Evolutionary conservation across 2,797 vertebrate genomes (phyloP), one percentile per base, ranked within the genome.

Genomic region (Paramormyrops hopkinsi): DNA sequence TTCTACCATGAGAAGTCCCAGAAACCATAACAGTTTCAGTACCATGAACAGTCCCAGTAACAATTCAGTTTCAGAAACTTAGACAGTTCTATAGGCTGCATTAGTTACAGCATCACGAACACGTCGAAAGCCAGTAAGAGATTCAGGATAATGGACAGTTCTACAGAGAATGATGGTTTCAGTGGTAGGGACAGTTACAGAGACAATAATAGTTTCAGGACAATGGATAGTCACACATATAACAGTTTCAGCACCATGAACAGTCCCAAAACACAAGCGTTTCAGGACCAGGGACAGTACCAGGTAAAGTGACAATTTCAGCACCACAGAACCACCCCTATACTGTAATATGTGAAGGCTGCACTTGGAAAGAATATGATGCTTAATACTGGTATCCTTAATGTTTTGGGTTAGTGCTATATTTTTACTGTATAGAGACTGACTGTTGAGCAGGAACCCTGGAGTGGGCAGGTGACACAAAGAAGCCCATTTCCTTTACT

Each of bases 221-320:
- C 14, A 37, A 76, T 17, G 69, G 33, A 41, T 6, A 76, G 69
- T 76, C 33, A 37, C 14, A 41, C 33, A 76, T 37, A 76, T 4
- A 76, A 76, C 12, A 51, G 48, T 29, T 85, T 85, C 83, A 85
- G 84, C 25, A 86, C 84, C 84, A 86, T 19, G 84, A 29, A 86
- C 48, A 86, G 46, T 86, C 22, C 25, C 48, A 19, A 79, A n/a
- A 82, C 19, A 82, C 29, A 46, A 82, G 37, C 1, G 1, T 44
- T 82, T 82, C 76, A 82, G 76, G 19, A 82, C 76, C 41, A n/a
- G 44, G 76, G 76, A 82, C 41, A 82, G 76, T 82, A 44, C 41
- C 19, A 76, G 14, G 17, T 76, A 76, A 76, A 76, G 69, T 22
- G 44, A 46, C 7, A 11, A 4, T 46, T 76, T 76, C 33, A 41